phyloP scores from a whole-genome alignment of 2,888 invertebrate species.

The Stegana nigrithorax region DNA sequence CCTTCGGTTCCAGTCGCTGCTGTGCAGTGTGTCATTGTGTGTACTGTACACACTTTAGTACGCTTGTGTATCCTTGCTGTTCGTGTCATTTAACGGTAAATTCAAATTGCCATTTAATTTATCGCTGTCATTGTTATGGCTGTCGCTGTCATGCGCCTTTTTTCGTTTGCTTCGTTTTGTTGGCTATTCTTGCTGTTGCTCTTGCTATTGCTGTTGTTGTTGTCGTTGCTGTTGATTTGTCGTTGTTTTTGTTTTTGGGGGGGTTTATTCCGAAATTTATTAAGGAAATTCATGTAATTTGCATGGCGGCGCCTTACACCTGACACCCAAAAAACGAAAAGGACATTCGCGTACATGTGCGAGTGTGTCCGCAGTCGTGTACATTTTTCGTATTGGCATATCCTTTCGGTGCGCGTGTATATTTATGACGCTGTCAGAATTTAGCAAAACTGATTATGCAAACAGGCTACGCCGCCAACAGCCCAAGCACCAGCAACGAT shows the following conservation, averaged over 20 bases:
- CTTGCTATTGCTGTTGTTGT: not conserved
- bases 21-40: too few species aligned
- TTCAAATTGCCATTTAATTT: conserved; percentile 62
- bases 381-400: not conserved
- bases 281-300: conserved; percentile 49
- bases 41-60: too few species aligned
- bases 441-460: conserved; percentile 12
- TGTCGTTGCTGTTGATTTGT: conserved; percentile 6
- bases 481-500: not conserved
- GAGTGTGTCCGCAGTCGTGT: not conserved
- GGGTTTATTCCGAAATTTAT: conserved; percentile 41
- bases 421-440: conserved; percentile 14
- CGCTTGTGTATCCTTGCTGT: conserved; percentile 29
- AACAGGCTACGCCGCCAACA: not conserved
- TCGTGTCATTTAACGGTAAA: conserved; percentile 59
- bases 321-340: conserved; percentile 24
- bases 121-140: conserved; percentile 61
- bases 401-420: not conserved
- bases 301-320: conserved; percentile 38
- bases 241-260: conserved; percentile 17
- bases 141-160: conserved; percentile 49
- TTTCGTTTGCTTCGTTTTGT: not conserved
- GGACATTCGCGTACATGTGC: conserved; percentile 26
- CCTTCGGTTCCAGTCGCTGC: not conserved
- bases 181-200: conserved; percentile 29